These are phyloP conservation scores for Junonia oenone DNA, from an alignment of 2,888 invertebrate species.

Conservation along the genomic window DNA sequence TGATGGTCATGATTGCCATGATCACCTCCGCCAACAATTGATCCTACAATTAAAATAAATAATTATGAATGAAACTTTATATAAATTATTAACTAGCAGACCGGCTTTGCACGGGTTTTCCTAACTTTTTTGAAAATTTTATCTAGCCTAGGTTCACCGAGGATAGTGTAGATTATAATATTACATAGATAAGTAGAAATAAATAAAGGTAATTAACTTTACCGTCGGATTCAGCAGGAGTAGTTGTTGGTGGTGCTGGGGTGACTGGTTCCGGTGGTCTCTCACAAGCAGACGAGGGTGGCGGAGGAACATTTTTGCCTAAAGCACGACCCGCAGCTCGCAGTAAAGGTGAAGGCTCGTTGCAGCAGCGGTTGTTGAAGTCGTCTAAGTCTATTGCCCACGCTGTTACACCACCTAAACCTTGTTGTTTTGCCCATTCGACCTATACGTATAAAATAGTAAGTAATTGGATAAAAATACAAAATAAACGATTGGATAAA, in stretches of 20 bases:
- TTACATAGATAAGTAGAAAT: too few relatives aligned
- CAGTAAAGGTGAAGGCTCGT: constrained; percentile 87
- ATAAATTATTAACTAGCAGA: too few relatives aligned
- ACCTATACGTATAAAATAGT: constrained; percentile 57
- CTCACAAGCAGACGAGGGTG: constrained; percentile 71
- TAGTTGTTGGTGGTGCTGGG: constrained; percentile 86
- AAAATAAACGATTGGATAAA: not conserved
- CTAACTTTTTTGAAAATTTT: too few relatives aligned
- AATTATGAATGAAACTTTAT: not conserved
- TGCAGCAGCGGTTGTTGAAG: constrained; percentile 90
- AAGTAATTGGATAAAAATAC: not conserved
- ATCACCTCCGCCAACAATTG: constrained; percentile 46
- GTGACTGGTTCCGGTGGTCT: constrained; percentile 86
- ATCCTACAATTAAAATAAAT: constrained; percentile 26
- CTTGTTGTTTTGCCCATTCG: constrained; percentile 84
- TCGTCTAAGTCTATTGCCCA: constrained; percentile 95
- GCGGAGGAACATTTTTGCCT: constrained; percentile 65
- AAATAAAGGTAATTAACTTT: constrained; percentile 1
- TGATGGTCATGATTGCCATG: constrained; percentile 47
- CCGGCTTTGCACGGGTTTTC: too few relatives aligned
- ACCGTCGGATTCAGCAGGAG: constrained; percentile 67
- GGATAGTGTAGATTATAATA: too few relatives aligned
- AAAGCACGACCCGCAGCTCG: constrained; percentile 88
- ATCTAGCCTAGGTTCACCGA: too few relatives aligned
- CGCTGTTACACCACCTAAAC: constrained; percentile 89